phyloP scores from a whole-genome alignment of 2,888 invertebrate species.

The Pseudococcus longispinus region DNA sequence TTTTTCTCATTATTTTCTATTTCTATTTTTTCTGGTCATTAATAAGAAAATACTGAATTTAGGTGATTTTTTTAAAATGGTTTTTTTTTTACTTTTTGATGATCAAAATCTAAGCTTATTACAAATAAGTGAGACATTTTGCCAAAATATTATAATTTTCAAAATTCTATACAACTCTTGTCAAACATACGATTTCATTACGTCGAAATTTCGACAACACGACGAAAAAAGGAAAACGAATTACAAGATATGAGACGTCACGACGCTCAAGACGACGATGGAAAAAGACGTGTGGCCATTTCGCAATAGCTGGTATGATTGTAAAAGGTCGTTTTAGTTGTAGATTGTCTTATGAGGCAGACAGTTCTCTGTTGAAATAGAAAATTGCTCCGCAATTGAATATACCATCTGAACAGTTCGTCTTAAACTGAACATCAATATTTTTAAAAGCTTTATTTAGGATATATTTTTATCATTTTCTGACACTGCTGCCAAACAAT shows the following conservation, averaged over 20 bases:
- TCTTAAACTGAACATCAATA: conserved; percentile 12
- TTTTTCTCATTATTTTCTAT: not conserved
- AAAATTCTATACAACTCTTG: not conserved
- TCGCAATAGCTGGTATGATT: not conserved
- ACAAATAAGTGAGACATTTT: no score
- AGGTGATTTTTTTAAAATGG: no score
- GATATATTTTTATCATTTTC: conserved; percentile 8
- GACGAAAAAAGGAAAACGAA: not conserved
- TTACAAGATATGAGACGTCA: not conserved
- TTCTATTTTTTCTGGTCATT: not conserved
- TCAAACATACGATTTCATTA: not conserved
- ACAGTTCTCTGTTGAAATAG: not conserved
- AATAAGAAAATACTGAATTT: not conserved
- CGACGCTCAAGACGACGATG: not conserved
- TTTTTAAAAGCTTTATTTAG: conserved; percentile 15
- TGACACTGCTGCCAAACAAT: conserved; percentile 6
- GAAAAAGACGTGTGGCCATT: not conserved
- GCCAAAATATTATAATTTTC: no score
- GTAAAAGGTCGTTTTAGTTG: not conserved
- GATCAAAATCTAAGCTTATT: no score
- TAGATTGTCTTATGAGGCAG: not conserved
- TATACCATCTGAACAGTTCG: not conserved
- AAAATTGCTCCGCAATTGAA: conserved; percentile 1
- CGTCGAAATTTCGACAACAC: not conserved
- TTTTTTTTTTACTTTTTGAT: no score